A percentile compares a stretch with the other conserved stretches of the same genome.
Conservation (phyloP, 1,140 invertebrate species). For the Zaprionus ornatus region DNA sequence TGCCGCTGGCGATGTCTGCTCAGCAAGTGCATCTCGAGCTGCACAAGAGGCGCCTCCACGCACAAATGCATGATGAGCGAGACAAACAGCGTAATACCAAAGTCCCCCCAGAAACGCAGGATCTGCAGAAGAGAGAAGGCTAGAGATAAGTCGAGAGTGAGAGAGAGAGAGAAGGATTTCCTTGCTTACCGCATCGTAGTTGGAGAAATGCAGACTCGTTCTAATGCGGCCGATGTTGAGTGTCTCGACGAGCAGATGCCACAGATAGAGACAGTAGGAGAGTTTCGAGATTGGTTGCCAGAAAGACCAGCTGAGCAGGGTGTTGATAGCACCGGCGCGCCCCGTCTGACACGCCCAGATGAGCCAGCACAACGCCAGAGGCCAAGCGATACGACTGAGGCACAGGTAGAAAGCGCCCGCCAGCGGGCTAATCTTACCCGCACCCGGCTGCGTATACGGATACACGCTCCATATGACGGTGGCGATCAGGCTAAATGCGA, state of each 20-base stretch:
- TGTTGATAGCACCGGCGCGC: constrained; percentile 86
- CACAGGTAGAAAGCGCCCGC: constrained; percentile 87
- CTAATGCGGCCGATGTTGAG: constrained; percentile 56
- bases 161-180: background rate
- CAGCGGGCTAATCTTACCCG: constrained; percentile 60
- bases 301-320: constrained; percentile 83
- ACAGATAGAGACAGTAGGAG: constrained; percentile 85
- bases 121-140: constrained; percentile 29
- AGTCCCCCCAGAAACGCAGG: constrained; percentile 71
- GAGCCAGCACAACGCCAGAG: constrained; percentile 87
- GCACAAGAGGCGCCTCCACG: constrained; percentile 61
- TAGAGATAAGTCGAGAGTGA: background rate
- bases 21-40: constrained; percentile 53
- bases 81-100: constrained; percentile 63
- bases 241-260: constrained; percentile 83
- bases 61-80: constrained; percentile 59
- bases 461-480: constrained; percentile 69
- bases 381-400: constrained; percentile 87
- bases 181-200: constrained; percentile 72
- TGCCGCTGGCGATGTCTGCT: background rate
- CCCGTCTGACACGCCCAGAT: constrained; percentile 88
- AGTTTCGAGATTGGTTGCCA: constrained; percentile 85
- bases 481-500: constrained; percentile 55
- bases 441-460: constrained; percentile 70
- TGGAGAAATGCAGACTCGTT: constrained; percentile 67